Percentiles rank a stretch among this genome's conserved stretches.
These are phyloP conservation scores for Plemyria rubiginata DNA, from an alignment of 2,888 invertebrate species.

Conservation along the genomic window DNA sequence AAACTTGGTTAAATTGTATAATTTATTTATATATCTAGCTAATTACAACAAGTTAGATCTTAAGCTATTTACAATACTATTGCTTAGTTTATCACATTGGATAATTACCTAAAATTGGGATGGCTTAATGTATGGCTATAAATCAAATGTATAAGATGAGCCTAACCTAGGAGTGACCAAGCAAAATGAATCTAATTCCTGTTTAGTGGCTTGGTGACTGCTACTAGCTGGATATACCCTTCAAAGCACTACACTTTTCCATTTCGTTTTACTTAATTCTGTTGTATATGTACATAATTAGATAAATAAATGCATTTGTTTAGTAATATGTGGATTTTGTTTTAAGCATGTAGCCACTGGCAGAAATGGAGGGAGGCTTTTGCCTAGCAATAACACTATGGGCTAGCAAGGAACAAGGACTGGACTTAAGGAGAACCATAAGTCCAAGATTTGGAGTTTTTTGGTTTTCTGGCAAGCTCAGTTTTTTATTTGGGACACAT, in stretches of 20 bases:
- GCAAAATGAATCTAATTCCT: too few species aligned
- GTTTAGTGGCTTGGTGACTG: too few species aligned
- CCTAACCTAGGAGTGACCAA: too few species aligned
- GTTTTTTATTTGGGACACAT: too few species aligned
- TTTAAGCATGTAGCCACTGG: neutral
- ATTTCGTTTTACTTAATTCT: constrained; percentile 5
- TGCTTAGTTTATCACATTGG: constrained; percentile 2
- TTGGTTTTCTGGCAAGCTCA: too few species aligned
- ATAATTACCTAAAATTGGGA: neutral
- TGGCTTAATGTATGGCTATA: neutral
- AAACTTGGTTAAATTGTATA: constrained; percentile 28
- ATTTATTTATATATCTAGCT: constrained; percentile 24
- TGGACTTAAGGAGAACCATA: too few species aligned
- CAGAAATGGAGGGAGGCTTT: too few species aligned
- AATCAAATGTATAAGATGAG: neutral
- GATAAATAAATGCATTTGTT: constrained; percentile 11
- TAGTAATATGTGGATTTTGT: constrained; percentile 1
- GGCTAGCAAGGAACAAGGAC: too few species aligned
- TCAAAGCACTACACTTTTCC: neutral
- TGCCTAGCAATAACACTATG: too few species aligned
- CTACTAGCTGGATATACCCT: too few species aligned
- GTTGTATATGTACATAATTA: constrained; percentile 14
- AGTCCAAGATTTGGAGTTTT: too few species aligned
- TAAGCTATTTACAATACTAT: constrained; percentile 15
- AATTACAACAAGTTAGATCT: neutral